Conservation (phyloP, 2,113 vertebrate species). For the Chloebia gouldiae region DNA sequence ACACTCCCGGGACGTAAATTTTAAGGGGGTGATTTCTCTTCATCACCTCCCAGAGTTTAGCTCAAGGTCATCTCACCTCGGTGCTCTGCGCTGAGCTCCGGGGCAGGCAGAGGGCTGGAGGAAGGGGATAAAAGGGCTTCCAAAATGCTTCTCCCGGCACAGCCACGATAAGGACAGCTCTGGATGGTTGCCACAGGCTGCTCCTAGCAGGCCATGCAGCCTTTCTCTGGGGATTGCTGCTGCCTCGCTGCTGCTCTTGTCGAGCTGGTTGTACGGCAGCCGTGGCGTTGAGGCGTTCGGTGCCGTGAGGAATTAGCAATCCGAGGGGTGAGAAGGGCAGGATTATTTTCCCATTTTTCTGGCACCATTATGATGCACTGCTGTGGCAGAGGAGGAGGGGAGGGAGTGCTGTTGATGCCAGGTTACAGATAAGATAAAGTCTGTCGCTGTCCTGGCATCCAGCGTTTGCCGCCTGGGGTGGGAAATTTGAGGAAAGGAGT, state of each 20-base stretch:
- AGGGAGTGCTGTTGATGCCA: conserved; percentile 72
- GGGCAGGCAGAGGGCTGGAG: conserved; percentile 65
- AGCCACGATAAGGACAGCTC: conserved; percentile 57
- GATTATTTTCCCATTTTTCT: conserved; percentile 72
- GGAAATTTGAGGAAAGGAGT: conserved; percentile 86
- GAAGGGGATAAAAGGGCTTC: conserved; percentile 76
- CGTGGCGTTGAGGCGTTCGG: neutral
- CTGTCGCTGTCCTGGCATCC: conserved; percentile 75
- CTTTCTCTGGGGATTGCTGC: conserved; percentile 49
- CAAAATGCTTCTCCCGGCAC: conserved; percentile 59
- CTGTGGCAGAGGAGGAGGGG: conserved; percentile 57
- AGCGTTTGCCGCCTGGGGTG: conserved; percentile 68
- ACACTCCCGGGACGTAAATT: neutral
- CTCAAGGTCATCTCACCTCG: conserved; percentile 71
- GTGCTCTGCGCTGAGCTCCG: conserved; percentile 50
- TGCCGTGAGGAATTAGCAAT: conserved; percentile 61
- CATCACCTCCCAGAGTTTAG: conserved; percentile 59
- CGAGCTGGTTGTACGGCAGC: conserved; percentile 36
- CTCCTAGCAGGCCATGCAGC: conserved; percentile 23
- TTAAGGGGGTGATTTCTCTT: conserved; percentile 43
- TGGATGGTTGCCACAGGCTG: conserved; percentile 58
- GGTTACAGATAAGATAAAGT: conserved; percentile 74
- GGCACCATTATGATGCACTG: conserved; percentile 55
- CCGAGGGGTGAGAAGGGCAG: conserved; percentile 49
- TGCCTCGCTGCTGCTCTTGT: conserved; percentile 1